Conservation (phyloP, 1,140 invertebrate genomes). For the Helicoverpa armigera region DNA sequence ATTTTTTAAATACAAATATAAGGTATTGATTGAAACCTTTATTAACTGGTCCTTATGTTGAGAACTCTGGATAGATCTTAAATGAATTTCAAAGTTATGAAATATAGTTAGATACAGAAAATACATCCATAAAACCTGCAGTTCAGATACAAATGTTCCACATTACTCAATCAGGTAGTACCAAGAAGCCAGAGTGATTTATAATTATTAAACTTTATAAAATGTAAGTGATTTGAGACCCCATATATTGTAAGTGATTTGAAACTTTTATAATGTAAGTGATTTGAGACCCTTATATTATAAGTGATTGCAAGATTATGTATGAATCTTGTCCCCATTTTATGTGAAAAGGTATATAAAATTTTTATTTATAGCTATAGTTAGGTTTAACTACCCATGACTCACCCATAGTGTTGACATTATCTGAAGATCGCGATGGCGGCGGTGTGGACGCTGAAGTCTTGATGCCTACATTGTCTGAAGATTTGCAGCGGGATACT, state of each 20-base stretch:
- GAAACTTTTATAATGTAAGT: background rate
- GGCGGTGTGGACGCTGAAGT: constrained; percentile 72
- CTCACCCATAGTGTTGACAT: constrained; percentile 82
- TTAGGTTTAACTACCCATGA: background rate
- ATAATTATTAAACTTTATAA: too few relatives aligned
- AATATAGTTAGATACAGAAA: too few relatives aligned
- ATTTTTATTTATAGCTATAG: background rate
- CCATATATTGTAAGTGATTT: too few relatives aligned
- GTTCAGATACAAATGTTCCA: background rate
- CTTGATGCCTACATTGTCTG: constrained; percentile 78
- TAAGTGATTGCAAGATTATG: background rate
- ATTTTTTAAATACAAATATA: too few relatives aligned
- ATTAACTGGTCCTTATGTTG: too few relatives aligned
- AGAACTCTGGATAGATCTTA: too few relatives aligned
- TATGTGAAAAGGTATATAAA: background rate
- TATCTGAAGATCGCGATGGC: constrained; percentile 80
- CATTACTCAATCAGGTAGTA: background rate
- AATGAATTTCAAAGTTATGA: too few relatives aligned
- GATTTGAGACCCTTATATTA: too few relatives aligned
- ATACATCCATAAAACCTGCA: too few relatives aligned
- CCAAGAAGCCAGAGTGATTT: background rate
- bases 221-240: too few relatives aligned
- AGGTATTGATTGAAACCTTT: background rate
- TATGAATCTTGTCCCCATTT: constrained; percentile 1
- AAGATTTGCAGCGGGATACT: constrained; percentile 84